A percentile compares a stretch with the other conserved stretches of the same genome.
Evolutionary conservation across 2,888 invertebrate species (phyloP).

Genomic region (Nephrocerus scutellatus): DNA sequence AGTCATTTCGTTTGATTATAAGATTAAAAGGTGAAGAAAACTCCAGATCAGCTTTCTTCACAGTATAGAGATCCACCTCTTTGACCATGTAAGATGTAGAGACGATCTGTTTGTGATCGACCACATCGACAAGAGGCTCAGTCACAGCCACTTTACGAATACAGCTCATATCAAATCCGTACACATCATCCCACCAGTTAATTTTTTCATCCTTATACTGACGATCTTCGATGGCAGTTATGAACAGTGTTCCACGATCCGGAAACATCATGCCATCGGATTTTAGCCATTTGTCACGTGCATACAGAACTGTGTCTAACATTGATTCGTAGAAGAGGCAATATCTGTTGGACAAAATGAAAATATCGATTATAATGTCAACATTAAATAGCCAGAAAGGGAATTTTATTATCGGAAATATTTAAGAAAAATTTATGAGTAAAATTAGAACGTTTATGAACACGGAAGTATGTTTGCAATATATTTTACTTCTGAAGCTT

Average conservation of each 20-base stretch:
- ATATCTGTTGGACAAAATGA: constrained; percentile 48
- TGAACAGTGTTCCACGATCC: constrained; percentile 85
- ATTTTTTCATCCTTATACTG: constrained; percentile 99
- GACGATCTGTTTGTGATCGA: constrained; percentile 97
- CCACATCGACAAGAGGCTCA: constrained; percentile 97
- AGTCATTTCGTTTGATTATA: constrained; percentile 83
- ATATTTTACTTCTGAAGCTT: too few species aligned
- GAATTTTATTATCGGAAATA: too few species aligned
- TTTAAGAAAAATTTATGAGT: too few species aligned
- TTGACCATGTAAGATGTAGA: constrained; percentile 91
- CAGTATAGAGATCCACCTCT: constrained; percentile 97
- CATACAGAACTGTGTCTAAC: constrained; percentile 98
- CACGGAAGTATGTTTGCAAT: too few species aligned
- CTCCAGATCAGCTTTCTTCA: constrained; percentile 88
- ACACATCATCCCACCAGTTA: constrained; percentile 99
- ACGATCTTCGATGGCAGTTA: constrained; percentile 90
- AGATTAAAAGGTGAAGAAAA: constrained; percentile 84
- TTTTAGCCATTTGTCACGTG: constrained; percentile 94
- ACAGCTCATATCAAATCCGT: constrained; percentile 99
- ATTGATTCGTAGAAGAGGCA: constrained; percentile 97
- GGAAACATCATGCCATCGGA: constrained; percentile 91
- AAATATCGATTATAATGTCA: constrained; percentile 33
- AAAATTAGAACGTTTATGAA: too few species aligned
- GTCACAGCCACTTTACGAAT: constrained; percentile 96
- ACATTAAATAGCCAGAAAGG: too few species aligned